Evolutionary conservation across 2,888 invertebrate genomes (phyloP).

Genomic region (Rhagonycha lutea): DNA sequence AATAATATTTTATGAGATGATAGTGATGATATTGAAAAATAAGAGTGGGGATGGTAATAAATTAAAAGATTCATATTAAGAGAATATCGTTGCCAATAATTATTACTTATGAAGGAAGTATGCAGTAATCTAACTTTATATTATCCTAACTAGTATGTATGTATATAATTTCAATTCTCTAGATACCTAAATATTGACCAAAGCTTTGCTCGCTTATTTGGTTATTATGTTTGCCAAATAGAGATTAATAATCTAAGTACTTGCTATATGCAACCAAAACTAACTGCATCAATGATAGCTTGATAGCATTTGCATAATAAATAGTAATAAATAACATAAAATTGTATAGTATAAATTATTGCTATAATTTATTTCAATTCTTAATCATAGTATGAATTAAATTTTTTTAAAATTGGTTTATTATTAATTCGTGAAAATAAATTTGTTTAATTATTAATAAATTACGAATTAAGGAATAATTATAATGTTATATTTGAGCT

Average conservation of each 20-base stretch:
- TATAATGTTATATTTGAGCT: no score
- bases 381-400: no score
- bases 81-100: not conserved
- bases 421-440: no score
- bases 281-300: not conserved
- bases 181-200: slow-evolving; percentile 7
- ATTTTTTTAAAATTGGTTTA: no score
- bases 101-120: not conserved
- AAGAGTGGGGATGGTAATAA: no score
- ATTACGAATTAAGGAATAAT: no score
- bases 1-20: no score
- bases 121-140: not conserved
- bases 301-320: not conserved
- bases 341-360: not conserved
- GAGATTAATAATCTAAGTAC: slow-evolving; percentile 6
- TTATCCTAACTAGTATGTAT: not conserved
- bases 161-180: slow-evolving; percentile 11
- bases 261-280: not conserved
- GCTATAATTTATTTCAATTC: not conserved
- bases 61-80: no score
- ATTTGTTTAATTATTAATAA: no score
- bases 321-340: not conserved
- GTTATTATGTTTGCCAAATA: slow-evolving; percentile 11
- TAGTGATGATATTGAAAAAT: no score
- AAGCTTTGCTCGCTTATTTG: slow-evolving; percentile 15